Percentiles rank a stretch among this genome's conserved stretches.
phyloP scores from a whole-genome alignment of 2,797 vertebrate genomes.

The Helicolenus hilgendorfi region DNA sequence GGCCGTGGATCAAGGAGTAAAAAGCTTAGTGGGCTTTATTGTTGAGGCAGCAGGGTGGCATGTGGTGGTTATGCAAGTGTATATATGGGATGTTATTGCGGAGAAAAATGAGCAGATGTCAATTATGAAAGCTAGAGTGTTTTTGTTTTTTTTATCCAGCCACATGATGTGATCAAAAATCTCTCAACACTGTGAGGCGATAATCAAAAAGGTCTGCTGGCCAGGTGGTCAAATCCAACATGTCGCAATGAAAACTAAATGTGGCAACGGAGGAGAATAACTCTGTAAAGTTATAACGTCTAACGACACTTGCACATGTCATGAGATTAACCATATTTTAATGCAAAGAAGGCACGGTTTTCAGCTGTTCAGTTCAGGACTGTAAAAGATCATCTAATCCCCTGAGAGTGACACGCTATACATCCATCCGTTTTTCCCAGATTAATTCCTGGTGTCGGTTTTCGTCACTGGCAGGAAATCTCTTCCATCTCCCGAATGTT shows the following conservation, averaged over 20 bases:
- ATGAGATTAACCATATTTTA: neutral
- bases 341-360: neutral
- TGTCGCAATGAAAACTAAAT: neutral
- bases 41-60: conserved; percentile 38
- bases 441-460: conserved; percentile 17
- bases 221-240: neutral
- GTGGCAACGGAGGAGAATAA: neutral
- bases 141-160: neutral
- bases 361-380: neutral
- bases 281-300: neutral
- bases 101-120: conserved; percentile 64
- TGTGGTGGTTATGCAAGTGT: conserved; percentile 72
- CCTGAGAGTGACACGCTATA: neutral
- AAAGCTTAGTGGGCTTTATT: conserved; percentile 73
- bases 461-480: neutral
- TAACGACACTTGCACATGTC: no score
- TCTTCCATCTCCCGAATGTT: neutral
- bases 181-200: neutral
- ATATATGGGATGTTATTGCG: conserved; percentile 39
- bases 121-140: conserved; percentile 29
- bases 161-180: conserved; percentile 4
- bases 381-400: conserved; percentile 27
- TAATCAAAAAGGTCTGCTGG: neutral
- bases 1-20: conserved; percentile 42
- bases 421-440: neutral